A percentile compares a stretch with the other conserved stretches of the same genome.
phyloP scores from a whole-genome alignment of 2,888 invertebrate genomes.

The Agrochola macilenta region DNA sequence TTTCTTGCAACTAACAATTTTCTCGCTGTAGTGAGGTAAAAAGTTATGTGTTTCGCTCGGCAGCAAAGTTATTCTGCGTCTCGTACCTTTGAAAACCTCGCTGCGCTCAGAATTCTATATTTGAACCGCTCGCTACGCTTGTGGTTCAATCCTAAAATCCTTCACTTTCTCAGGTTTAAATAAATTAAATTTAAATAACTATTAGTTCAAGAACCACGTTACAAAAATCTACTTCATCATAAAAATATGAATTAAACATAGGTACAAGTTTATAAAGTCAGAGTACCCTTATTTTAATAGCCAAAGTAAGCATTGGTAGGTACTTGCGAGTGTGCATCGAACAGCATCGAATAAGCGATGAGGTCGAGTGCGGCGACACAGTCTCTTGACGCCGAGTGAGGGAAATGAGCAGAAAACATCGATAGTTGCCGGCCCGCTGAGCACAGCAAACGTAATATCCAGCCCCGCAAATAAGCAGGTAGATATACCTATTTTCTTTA shows the following conservation, averaged over 20 bases:
- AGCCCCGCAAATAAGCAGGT: slow-evolving; percentile 3
- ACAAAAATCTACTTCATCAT: slow-evolving; percentile 11
- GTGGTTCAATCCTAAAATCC: too few relatives aligned
- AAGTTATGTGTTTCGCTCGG: too few relatives aligned
- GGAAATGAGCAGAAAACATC: slow-evolving; percentile 66
- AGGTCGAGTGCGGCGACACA: slow-evolving; percentile 58
- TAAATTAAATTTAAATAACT: too few relatives aligned
- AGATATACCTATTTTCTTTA: neutral
- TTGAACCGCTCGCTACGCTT: too few relatives aligned
- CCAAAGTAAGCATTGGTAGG: slow-evolving; percentile 13
- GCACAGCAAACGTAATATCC: slow-evolving; percentile 34
- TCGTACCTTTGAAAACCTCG: too few relatives aligned
- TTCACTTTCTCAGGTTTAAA: too few relatives aligned
- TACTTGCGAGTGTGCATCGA: slow-evolving; percentile 11
- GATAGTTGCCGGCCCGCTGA: slow-evolving; percentile 57
- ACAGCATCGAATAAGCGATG: slow-evolving; percentile 44
- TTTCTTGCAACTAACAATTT: too few relatives aligned
- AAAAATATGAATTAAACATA: slow-evolving; percentile 21
- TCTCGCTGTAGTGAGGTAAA: too few relatives aligned
- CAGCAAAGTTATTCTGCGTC: too few relatives aligned
- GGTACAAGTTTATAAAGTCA: slow-evolving; percentile 20
- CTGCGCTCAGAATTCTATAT: too few relatives aligned
- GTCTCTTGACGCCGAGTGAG: slow-evolving; percentile 57
- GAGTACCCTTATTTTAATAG: slow-evolving; percentile 21
- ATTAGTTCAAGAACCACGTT: neutral